phyloP scores from a whole-genome alignment of 1,140 invertebrate species.

The Pseudachorutes palmiensis region DNA sequence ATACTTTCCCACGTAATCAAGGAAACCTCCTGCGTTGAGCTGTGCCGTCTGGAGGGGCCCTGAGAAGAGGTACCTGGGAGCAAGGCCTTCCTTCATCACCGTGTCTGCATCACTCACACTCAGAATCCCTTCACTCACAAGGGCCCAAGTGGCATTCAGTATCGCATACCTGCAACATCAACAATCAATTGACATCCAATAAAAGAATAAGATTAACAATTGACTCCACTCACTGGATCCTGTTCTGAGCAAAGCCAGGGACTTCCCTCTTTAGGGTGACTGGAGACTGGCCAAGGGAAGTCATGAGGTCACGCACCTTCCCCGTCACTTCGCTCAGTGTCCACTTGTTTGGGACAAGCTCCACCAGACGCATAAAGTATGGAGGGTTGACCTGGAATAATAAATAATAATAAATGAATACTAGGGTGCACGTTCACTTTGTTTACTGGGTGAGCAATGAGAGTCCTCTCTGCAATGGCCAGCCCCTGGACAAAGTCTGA shows the following conservation, averaged over 20 bases:
- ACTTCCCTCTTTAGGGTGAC: conserved; percentile 76
- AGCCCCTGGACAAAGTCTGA: conserved; percentile 63
- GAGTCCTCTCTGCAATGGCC: conserved; percentile 66
- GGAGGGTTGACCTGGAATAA: conserved; percentile 74
- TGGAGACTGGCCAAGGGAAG: conserved; percentile 81
- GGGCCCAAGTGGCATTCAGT: conserved; percentile 81
- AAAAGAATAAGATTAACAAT: too few relatives aligned
- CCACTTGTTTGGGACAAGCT: conserved; percentile 89
- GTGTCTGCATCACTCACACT: conserved; percentile 82
- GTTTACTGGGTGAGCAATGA: conserved; percentile 86
- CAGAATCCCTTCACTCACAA: conserved; percentile 74
- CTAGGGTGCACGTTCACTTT: not conserved
- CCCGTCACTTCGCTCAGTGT: conserved; percentile 60
- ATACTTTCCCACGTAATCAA: conserved; percentile 65
- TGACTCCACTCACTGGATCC: conserved; percentile 67
- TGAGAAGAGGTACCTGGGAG: conserved; percentile 88
- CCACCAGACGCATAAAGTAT: conserved; percentile 87
- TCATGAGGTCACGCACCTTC: conserved; percentile 66
- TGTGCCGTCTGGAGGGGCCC: conserved; percentile 90
- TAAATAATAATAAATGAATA: not conserved
- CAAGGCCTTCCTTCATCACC: conserved; percentile 89
- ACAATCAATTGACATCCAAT: too few relatives aligned
- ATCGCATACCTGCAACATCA: conserved; percentile 67
- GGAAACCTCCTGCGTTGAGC: conserved; percentile 81
- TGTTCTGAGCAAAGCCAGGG: conserved; percentile 84